Conservation (phyloP, 2,113 vertebrate species). For the Tachysurus vachellii region DNA sequence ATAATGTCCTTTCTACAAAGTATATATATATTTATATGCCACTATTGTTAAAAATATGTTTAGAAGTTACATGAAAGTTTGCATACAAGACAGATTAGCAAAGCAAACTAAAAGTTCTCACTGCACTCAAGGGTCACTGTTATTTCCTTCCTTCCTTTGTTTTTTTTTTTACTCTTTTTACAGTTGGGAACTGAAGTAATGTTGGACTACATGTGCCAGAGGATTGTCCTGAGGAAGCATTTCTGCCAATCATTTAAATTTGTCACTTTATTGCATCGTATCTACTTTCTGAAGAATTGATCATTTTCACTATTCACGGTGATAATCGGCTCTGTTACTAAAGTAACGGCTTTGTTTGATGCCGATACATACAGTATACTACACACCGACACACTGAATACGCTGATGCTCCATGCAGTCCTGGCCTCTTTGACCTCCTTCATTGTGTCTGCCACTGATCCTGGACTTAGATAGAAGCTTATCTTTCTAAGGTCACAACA, state of each 20-base stretch:
- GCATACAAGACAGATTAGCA: neutral
- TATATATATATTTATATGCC: neutral
- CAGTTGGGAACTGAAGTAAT: neutral
- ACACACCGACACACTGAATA: neutral
- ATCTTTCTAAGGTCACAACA: neutral
- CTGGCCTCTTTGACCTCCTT: neutral
- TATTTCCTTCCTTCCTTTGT: neutral
- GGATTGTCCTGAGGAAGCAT: neutral
- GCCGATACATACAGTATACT: neutral
- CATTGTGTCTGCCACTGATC: neutral
- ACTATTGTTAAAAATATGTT: neutral
- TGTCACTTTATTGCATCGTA: neutral
- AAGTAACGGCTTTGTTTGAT: neutral
- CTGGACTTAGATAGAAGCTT: neutral
- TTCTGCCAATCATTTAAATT: neutral
- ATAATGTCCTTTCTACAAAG: no score
- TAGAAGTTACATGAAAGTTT: neutral
- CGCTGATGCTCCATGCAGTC: neutral
- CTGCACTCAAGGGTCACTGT: neutral
- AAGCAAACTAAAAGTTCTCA: neutral
- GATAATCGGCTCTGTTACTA: neutral
- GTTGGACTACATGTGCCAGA: neutral
- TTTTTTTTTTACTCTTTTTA: neutral
- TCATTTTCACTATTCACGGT: neutral
- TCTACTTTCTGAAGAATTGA: neutral